Conservation (phyloP, 2,797 vertebrate species). For the Eupleurogrammus muticus region DNA sequence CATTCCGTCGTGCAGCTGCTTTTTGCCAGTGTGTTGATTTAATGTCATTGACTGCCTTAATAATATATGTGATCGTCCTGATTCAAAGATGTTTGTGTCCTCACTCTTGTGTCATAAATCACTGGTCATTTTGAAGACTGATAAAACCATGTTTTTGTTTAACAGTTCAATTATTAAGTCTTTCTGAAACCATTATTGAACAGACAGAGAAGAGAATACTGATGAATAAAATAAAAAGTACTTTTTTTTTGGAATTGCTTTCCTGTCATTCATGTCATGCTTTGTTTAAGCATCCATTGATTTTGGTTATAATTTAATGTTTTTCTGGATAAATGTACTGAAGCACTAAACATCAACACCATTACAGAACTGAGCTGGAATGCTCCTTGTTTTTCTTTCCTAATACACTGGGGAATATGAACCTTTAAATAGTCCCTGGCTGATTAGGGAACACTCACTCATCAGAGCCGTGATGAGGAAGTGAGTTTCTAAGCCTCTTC, state of each 20-base stretch:
- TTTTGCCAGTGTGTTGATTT: background rate
- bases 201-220: slow-evolving; percentile 1
- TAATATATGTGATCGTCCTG: background rate
- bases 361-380: background rate
- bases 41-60: slow-evolving; percentile 37
- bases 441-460: background rate
- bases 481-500: background rate
- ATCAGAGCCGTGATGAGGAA: background rate
- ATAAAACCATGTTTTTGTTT: background rate
- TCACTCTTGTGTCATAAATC: background rate
- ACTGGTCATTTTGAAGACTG: background rate
- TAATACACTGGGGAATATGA: background rate
- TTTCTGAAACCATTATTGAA: slow-evolving; percentile 8
- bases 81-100: background rate
- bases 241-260: background rate
- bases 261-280: background rate
- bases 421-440: slow-evolving; percentile 22
- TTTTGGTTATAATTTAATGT: background rate
- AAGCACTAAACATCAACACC: slow-evolving; percentile 1
- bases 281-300: background rate
- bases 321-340: background rate
- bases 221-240: slow-evolving; percentile 42
- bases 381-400: background rate
- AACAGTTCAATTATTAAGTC: background rate
- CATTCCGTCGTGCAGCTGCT: slow-evolving; percentile 23